Conservation (phyloP, 2,113 vertebrate genomes). For the Arizona elegans region DNA sequence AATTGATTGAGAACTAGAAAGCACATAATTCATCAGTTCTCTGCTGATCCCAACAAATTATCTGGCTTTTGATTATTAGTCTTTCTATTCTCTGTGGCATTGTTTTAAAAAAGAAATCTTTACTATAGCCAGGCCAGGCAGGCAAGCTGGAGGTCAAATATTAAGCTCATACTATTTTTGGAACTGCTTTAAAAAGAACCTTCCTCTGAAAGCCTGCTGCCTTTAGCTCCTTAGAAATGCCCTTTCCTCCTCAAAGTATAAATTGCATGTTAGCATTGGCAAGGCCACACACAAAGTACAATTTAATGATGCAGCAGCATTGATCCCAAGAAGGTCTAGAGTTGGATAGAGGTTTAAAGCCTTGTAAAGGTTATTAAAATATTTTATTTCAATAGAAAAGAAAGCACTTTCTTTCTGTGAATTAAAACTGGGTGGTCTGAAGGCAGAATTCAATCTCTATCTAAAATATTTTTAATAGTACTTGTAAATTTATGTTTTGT, state of each 20-base stretch:
- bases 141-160: constrained; percentile 6
- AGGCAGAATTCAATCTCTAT: constrained; percentile 29
- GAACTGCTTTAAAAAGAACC: not conserved
- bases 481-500: constrained; percentile 1
- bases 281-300: not conserved
- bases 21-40: not conserved
- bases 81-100: not conserved
- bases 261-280: not conserved
- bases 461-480: constrained; percentile 15
- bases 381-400: constrained; percentile 1
- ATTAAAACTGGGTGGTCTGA: constrained; percentile 57
- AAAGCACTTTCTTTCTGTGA: not conserved
- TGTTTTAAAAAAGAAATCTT: not conserved
- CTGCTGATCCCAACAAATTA: not conserved
- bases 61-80: not conserved
- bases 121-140: not conserved
- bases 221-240: not conserved
- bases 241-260: not conserved
- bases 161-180: constrained; percentile 8
- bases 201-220: not conserved
- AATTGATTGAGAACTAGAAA: constrained; percentile 15
- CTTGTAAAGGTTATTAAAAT: constrained; percentile 35
- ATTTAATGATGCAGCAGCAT: constrained; percentile 31
- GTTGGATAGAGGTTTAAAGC: constrained; percentile 43
- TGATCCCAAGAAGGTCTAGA: constrained; percentile 8